Conservation (phyloP, 2,113 vertebrate species). For the Brachyhypopomus occidentalis region DNA sequence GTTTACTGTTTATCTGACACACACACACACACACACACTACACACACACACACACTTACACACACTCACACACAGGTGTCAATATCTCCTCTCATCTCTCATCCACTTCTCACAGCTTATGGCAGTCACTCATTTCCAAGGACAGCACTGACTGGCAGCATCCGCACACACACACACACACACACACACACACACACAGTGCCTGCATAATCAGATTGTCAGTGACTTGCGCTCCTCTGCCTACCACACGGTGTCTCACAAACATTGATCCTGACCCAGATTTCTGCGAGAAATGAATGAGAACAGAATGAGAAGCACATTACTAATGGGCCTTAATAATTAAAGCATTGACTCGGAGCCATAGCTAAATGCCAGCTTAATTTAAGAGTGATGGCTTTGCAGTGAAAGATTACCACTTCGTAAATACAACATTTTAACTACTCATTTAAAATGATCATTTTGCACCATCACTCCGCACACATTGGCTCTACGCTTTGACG, state of each 20-base stretch:
- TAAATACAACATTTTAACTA: no score
- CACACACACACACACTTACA: neutral
- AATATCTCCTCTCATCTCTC: neutral
- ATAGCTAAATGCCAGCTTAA: no score
- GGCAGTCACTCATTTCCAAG: neutral
- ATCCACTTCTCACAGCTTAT: neutral
- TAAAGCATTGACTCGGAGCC: no score
- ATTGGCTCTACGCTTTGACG: neutral
- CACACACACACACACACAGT: neutral
- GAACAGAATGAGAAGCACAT: no score
- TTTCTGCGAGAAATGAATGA: no score
- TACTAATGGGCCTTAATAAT: no score
- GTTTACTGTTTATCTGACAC: neutral
- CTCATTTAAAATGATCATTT: no score
- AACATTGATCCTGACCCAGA: neutral
- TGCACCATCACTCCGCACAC: no score
- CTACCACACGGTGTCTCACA: neutral
- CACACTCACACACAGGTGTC: neutral
- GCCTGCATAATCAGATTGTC: neutral
- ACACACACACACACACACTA: conserved; percentile 7
- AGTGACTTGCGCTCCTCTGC: neutral
- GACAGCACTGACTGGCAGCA: neutral
- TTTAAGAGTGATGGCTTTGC: no score
- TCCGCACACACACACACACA: neutral
- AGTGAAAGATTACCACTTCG: no score